Percentiles rank a stretch among this genome's conserved stretches.
Conservation (phyloP, 2,888 invertebrate species). For the Lasioglossum oenotherae region DNA sequence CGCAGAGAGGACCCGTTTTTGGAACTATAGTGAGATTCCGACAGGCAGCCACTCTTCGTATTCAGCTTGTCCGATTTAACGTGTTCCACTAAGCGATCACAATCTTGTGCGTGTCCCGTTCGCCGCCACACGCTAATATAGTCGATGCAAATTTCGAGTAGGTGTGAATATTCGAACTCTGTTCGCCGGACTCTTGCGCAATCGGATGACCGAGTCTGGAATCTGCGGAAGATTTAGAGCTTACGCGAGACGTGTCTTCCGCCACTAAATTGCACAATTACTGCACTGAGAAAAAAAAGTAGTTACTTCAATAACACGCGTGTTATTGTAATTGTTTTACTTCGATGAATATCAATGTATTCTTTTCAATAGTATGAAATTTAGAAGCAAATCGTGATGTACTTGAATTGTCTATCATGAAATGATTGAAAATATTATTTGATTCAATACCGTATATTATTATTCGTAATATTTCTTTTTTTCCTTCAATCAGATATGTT, state of each 20-base stretch:
- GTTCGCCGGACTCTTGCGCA: neutral
- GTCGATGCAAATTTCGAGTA: slow-evolving; percentile 43
- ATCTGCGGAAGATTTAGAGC: neutral
- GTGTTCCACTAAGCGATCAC: slow-evolving; percentile 21
- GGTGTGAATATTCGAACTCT: slow-evolving; percentile 33
- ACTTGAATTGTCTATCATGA: too few relatives aligned
- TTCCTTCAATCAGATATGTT: too few relatives aligned
- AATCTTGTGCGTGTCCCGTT: neutral
- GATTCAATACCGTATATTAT: too few relatives aligned
- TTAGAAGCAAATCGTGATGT: too few relatives aligned
- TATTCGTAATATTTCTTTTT: too few relatives aligned
- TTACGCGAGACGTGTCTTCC: neutral
- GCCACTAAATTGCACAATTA: neutral
- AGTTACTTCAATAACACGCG: too few relatives aligned
- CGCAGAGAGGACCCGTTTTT: neutral
- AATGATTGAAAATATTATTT: too few relatives aligned
- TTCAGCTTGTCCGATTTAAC: slow-evolving; percentile 27
- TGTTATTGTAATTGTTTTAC: too few relatives aligned
- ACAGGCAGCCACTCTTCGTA: neutral
- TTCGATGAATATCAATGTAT: too few relatives aligned
- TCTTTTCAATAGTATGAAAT: too few relatives aligned
- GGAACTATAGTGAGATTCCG: neutral
- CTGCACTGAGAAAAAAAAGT: too few relatives aligned
- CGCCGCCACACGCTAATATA: slow-evolving; percentile 22
- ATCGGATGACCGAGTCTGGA: too few relatives aligned